Evolutionary conservation across 2,113 vertebrate genomes (phyloP), one percentile per base, ranked within the genome.

Genomic region (Odobenus rosmarus): DNA sequence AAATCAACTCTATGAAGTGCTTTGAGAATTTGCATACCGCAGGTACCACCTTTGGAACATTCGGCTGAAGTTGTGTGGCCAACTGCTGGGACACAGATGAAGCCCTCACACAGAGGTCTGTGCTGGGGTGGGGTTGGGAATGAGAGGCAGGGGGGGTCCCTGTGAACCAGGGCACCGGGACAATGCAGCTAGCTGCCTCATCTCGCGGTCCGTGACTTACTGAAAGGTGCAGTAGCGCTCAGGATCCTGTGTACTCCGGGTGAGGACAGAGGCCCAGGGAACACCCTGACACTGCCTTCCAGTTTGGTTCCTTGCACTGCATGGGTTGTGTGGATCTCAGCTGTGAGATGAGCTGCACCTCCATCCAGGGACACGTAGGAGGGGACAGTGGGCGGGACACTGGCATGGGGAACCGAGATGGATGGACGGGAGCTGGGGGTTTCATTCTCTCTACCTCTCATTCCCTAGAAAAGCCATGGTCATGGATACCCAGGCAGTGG

Each of bases 201-300:
- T 36, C 33, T 53, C 61, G 33, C 0, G 7, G 21, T 80, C 21
- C 18, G 0, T 28, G 33, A 36, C 57, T 92, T 33, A 7, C 2
- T 23, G 3, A n/a, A 61, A 21, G 76, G 76, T 33, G 24, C 5
- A 5, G 11, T 28, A 31, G 76, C 1, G 9, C 8, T 57, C 39
- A 2, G 31, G 23, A n/a, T 13, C 21, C 10, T 49, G 1, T 26
- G 31, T 5, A 5, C 23, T 36, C 62, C 39, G 2, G n/a, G 26
- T 24, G 39, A 83, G 39, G 26, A 13, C 26, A 18, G 39, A 53
- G 59, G 15, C 76, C 74, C 2, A 14, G 36, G 4, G 19, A 51
- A 5, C 5, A 0, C 21, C 49, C 67, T 69, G 19, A 15, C 1
- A 0, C 24, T 15, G 10, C 39, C 67, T 19, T 19, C 5, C 4